Evolutionary conservation across 1,140 invertebrate species (phyloP).

Genomic region (Pseudachorutes palmiensis): DNA sequence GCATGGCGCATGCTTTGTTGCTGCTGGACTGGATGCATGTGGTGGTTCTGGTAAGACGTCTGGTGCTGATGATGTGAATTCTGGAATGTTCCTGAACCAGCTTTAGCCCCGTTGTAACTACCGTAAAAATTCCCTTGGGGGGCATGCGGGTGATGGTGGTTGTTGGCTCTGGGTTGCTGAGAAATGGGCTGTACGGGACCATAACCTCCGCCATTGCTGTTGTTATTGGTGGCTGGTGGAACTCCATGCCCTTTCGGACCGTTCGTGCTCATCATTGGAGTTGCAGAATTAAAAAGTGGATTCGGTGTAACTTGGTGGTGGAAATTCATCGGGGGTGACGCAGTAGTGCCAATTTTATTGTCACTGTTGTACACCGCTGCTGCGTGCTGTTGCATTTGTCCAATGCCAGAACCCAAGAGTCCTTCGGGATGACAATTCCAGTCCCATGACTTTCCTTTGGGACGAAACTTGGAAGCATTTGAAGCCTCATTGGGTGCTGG

Average conservation of each 20-base stretch:
- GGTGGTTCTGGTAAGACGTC: background rate
- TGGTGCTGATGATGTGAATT: background rate
- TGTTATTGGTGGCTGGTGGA: too few species aligned
- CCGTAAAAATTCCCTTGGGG: background rate
- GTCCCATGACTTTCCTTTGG: slow-evolving; percentile 34
- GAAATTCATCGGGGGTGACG: too few species aligned
- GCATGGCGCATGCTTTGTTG: background rate
- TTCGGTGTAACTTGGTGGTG: too few species aligned
- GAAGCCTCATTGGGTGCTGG: slow-evolving; percentile 8
- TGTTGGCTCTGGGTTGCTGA: background rate
- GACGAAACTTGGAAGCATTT: slow-evolving; percentile 28
- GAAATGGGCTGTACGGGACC: background rate
- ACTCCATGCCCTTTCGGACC: too few species aligned
- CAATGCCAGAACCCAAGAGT: too few species aligned
- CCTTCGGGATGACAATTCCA: slow-evolving; percentile 15
- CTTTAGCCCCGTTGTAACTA: background rate
- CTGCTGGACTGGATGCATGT: background rate
- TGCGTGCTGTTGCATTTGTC: too few species aligned
- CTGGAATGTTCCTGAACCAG: background rate
- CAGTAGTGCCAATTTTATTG: too few species aligned
- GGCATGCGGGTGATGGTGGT: background rate
- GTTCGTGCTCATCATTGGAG: too few species aligned
- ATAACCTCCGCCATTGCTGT: too few species aligned
- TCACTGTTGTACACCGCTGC: too few species aligned
- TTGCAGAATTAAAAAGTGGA: too few species aligned